Percentiles rank a stretch among this genome's conserved stretches.
These are phyloP conservation scores for Melikaiella ostensackeni DNA, from an alignment of 2,888 invertebrate species.

Conservation along the genomic window DNA sequence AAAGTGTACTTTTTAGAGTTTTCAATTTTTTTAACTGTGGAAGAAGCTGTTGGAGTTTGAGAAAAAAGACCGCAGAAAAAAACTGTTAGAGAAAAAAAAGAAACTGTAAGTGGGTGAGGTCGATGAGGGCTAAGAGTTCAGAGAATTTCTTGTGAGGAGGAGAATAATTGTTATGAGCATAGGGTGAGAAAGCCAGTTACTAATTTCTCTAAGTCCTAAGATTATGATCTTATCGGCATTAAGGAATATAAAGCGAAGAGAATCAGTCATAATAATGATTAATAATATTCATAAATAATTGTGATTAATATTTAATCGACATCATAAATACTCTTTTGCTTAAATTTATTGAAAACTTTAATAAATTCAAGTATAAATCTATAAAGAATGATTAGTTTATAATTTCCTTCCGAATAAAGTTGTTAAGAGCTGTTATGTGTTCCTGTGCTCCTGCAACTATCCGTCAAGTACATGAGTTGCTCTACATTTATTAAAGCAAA, in stretches of 20 bases:
- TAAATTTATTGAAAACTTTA: too few species aligned
- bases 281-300: neutral
- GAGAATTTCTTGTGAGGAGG: too few species aligned
- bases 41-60: neutral
- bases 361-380: too few species aligned
- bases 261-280: neutral
- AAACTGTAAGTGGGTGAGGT: slow-evolving; percentile 4
- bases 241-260: neutral
- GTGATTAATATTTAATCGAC: neutral
- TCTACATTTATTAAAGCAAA: too few species aligned
- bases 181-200: neutral
- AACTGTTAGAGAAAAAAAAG: neutral
- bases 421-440: too few species aligned
- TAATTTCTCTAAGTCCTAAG: neutral
- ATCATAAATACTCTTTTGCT: too few species aligned
- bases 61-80: neutral
- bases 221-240: neutral
- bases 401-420: too few species aligned
- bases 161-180: slow-evolving; percentile 22
- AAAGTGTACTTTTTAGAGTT: neutral
- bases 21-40: neutral
- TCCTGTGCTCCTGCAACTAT: too few species aligned
- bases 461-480: too few species aligned
- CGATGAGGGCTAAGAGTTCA: slow-evolving; percentile 6
- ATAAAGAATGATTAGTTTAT: too few species aligned